Base-by-base conservation (phyloP, 1,140 invertebrate species). In the Brachionus rubens region DNA sequence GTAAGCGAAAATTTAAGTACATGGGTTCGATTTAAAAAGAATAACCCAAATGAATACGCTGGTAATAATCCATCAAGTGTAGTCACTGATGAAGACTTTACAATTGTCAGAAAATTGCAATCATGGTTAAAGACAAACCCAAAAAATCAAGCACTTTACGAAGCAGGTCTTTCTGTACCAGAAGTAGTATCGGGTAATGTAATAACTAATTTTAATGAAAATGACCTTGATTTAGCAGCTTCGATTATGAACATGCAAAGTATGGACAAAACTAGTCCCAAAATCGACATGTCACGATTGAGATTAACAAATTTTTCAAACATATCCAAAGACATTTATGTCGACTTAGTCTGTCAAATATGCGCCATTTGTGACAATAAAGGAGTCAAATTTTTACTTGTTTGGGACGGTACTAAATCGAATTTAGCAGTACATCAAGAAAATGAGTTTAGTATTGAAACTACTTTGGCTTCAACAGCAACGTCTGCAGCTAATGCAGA, bases 351-450 rank as follows among this genome's bases (percentile, higher is more conserved):
- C 3, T 65, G 59, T 21, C 59, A 65, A 65, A n/a, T 65, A 26
- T 43, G 33, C 10, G 59, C 59, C 3, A 16, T 65, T 16, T 65
- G 59, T 43, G 40, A 65, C 21, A 43, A 41, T 26, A 65, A 65
- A 65, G 33, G 59, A 26, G 40, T 65, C 19, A 65, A 43, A 24
- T 65, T 65, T 43, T 10, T 65, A 21, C 21, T 65, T 7, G 59
- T 46, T 14, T 43, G 36, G 36, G 59, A 65, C n/a, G 33, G 36
- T 41, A 43, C 36, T 36, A 65, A 41, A 24, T 46, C 36, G 0
- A 41, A 65, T 43, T 65, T 65, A 10, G 36, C 40, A 14, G 30
- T 65, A 10, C 40, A 46, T 43, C 59, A 65, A 36, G 59, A 65
- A 21, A 19, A 65, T 12, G 59, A 65, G 5, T 65, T 46, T 16